phyloP scores from a whole-genome alignment of 2,888 invertebrate species.

The Cosmorhoe ocellata region DNA sequence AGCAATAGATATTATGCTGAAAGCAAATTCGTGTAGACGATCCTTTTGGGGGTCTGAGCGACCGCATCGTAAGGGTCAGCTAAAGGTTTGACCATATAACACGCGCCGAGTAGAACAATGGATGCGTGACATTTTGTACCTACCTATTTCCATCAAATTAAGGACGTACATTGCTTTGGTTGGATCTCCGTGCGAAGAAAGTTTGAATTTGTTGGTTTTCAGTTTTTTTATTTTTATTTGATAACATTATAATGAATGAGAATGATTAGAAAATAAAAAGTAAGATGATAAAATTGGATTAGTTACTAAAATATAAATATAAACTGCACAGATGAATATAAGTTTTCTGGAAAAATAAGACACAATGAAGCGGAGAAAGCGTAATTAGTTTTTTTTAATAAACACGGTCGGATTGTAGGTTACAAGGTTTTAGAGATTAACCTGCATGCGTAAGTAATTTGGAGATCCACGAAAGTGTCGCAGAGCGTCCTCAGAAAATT shows the following conservation, averaged over 20 bases:
- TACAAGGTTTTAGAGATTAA: not conserved
- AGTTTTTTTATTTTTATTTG: too few species aligned
- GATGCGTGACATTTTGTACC: constrained; percentile 30
- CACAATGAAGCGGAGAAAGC: too few species aligned
- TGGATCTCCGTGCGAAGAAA: not conserved
- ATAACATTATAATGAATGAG: too few species aligned
- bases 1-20: constrained; percentile 55
- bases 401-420: too few species aligned
- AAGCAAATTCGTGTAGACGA: constrained; percentile 72
- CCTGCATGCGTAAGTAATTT: constrained; percentile 3
- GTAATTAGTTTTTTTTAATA: not conserved
- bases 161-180: not conserved
- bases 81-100: constrained; percentile 72
- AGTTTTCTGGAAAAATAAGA: too few species aligned
- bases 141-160: constrained; percentile 11
- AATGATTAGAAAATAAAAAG: too few species aligned
- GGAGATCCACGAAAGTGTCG: constrained; percentile 8
- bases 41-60: constrained; percentile 67
- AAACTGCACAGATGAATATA: too few species aligned
- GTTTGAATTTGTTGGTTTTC: not conserved
- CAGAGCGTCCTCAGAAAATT: constrained; percentile 25
- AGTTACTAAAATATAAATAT: too few species aligned
- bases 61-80: constrained; percentile 73
- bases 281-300: too few species aligned
- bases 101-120: constrained; percentile 50